Conservation (phyloP, 2,888 invertebrate species). For the Pecten maximus region DNA sequence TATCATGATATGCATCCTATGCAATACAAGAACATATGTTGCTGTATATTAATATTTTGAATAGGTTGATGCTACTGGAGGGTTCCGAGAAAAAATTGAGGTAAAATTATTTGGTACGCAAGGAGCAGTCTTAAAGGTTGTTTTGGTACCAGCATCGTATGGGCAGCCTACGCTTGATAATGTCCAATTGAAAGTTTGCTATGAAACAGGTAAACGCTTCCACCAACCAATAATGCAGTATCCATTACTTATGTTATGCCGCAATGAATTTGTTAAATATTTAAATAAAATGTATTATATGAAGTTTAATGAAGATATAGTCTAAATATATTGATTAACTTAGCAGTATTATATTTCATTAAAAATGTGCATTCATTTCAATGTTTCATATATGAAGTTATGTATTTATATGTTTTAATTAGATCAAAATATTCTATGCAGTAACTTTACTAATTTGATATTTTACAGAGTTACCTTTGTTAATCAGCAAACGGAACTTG, state of each 20-base stretch:
- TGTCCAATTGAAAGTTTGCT: not conserved
- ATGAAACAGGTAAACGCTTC: not conserved
- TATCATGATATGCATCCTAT: too few relatives aligned
- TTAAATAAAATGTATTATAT: too few relatives aligned
- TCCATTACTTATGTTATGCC: too few relatives aligned
- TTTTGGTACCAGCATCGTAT: not conserved
- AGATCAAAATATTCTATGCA: not conserved
- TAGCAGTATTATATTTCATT: too few relatives aligned
- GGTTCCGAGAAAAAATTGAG: not conserved
- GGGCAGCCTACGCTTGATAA: not conserved
- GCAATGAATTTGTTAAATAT: too few relatives aligned
- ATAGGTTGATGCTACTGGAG: not conserved
- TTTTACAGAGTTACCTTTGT: constrained; percentile 18
- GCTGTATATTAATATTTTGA: not conserved
- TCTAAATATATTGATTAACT: too few relatives aligned
- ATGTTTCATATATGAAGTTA: too few relatives aligned
- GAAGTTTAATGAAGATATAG: too few relatives aligned
- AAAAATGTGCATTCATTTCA: not conserved
- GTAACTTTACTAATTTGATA: not conserved
- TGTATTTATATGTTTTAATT: too few relatives aligned
- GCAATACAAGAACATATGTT: not conserved
- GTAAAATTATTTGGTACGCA: not conserved
- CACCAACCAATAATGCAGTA: too few relatives aligned
- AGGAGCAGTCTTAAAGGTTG: not conserved
- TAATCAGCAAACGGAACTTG: not conserved